phyloP scores from a whole-genome alignment of 2,113 vertebrate species.

The Perca flavescens region DNA sequence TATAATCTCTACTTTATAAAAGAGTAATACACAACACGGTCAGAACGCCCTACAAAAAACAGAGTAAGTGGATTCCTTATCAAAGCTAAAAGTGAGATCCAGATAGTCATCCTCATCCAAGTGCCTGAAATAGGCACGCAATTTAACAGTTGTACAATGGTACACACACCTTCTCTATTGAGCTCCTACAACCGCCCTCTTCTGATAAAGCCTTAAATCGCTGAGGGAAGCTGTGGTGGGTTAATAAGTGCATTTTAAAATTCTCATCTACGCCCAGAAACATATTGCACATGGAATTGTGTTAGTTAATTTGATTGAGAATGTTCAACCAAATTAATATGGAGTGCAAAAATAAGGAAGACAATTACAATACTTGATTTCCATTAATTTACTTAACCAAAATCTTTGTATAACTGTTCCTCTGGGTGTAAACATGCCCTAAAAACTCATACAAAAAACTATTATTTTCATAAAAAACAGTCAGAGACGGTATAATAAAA shows the following conservation, averaged over 20 bases:
- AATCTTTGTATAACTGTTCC: not conserved
- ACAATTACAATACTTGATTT: not conserved
- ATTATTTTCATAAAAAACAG: not conserved
- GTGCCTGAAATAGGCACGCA: conserved; percentile 35
- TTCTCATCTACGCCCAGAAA: not conserved
- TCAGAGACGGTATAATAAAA: not conserved
- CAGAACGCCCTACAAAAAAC: not conserved
- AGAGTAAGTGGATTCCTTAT: not conserved
- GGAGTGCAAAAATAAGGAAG: not conserved
- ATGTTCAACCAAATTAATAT: not conserved
- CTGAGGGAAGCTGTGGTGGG: not conserved
- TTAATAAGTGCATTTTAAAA: not conserved
- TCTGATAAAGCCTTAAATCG: conserved; percentile 24
- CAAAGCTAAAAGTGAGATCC: not conserved
- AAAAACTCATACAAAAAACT: not conserved
- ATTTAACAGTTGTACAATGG: conserved; percentile 10
- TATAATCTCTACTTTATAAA: not conserved
- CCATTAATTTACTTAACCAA: not conserved
- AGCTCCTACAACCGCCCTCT: conserved; percentile 5
- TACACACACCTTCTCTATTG: conserved; percentile 44
- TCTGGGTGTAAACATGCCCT: conserved; percentile 2
- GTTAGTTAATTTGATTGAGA: not conserved
- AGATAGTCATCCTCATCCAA: conserved; percentile 11
- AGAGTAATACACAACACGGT: not conserved
- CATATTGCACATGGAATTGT: not conserved